Evolutionary conservation across 1,140 invertebrate species (phyloP).

Genomic region (Achatina immaculata): DNA sequence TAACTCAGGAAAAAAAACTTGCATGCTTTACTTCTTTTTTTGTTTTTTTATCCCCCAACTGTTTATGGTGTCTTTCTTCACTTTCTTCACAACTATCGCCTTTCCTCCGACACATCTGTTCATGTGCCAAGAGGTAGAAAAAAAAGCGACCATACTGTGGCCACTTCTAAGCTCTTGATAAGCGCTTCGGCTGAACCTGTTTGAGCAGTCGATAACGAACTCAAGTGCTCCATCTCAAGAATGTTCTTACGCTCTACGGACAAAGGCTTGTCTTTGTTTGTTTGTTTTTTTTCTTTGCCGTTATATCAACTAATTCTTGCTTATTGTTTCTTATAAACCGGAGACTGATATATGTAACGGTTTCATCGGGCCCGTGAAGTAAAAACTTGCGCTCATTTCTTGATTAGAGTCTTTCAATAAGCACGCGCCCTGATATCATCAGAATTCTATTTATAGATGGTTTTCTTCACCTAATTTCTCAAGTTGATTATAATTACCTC

Average conservation of each 20-base stretch:
- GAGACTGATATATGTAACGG: neutral
- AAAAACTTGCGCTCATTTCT: neutral
- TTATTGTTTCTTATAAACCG: neutral
- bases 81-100: neutral
- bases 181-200: neutral
- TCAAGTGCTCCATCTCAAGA: neutral
- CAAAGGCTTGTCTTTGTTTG: neutral
- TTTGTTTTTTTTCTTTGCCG: neutral
- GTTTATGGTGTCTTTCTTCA: neutral
- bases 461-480: too few species aligned
- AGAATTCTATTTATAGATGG: too few species aligned
- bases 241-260: neutral
- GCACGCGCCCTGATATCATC: neutral
- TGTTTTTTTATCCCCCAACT: neutral
- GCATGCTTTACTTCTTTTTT: neutral
- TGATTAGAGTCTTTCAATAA: too few species aligned
- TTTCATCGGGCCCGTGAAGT: neutral
- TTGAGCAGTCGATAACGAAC: constrained; percentile 1
- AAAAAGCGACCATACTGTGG: constrained; percentile 1
- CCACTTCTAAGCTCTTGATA: constrained; percentile 10
- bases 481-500: too few species aligned
- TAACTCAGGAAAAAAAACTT: neutral
- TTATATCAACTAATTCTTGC: neutral
- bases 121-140: neutral
- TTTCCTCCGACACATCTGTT: neutral